Base-by-base conservation (phyloP, 2,888 invertebrate genomes). In the Cetonia aurata region DNA sequence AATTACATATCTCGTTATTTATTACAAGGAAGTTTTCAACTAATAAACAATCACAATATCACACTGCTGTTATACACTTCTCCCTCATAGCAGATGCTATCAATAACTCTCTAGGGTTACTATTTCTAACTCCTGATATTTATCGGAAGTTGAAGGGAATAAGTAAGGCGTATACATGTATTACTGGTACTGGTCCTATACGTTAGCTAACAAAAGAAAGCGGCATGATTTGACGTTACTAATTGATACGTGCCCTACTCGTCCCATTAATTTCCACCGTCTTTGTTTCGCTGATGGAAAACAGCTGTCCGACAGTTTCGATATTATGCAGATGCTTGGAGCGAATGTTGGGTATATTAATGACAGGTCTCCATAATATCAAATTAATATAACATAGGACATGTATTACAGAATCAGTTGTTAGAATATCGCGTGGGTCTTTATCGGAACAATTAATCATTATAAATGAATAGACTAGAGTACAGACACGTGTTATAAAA, bases 201-300 rank as follows among this genome's bases (percentile, higher is more conserved):
- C 37, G 1, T 33, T 25, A 3, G 37, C 12, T 50, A 13, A 50
- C 17, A 50, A 13, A 65, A 25, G 50, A 65, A 50, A 12, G 50
- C 33, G 50, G 50, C 19, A 15, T 65, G 50, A 50, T 65, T 65
- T 65, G 50, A 50, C 50, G 17, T 50, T 65, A 50, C 52, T 65
- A 65, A 65, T 65, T 65, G 50, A 52, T 50, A 65, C 48, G 37
- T 65, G 50, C 37, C 37, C 33, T 52, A 50, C 62, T 65, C 37
- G 19, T 15, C 50, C 62, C 50, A 65, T 65, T 65, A 65, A 65
- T 50, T 65, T 50, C 46, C 17, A 65, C 37, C 37, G 50, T 25
- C 33, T 10, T 4, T 37, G 62, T 65, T 65, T 50, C 17, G 31
- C 31, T 50, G 37, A 65, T 52, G 50, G 37, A 65, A 65, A 52